Percentiles rank a stretch among this genome's conserved stretches.
Conservation (phyloP, 2,113 vertebrate species). For the Erythrolamprus reginae region DNA sequence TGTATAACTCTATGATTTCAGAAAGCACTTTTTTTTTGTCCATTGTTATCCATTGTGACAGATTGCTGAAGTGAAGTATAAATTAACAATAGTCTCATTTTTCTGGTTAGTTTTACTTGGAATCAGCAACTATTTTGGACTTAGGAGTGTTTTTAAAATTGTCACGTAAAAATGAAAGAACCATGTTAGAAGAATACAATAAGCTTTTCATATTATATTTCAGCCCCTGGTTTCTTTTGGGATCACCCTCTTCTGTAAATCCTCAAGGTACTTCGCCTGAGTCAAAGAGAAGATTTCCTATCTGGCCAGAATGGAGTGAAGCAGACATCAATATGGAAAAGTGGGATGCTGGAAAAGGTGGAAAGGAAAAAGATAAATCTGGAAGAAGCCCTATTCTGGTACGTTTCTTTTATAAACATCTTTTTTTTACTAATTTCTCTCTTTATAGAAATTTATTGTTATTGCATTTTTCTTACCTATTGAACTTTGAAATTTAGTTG, state of each 20-base stretch:
- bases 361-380: slow-evolving; percentile 76
- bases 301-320: slow-evolving; percentile 94
- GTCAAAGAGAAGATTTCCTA: slow-evolving; percentile 60
- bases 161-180: background rate
- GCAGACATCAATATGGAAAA: slow-evolving; percentile 83
- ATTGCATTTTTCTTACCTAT: background rate
- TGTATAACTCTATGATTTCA: background rate
- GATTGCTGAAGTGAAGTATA: background rate
- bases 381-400: slow-evolving; percentile 68
- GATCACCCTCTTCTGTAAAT: slow-evolving; percentile 28
- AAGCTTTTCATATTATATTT: slow-evolving; percentile 21
- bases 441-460: background rate
- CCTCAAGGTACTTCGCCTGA: slow-evolving; percentile 42
- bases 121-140: background rate
- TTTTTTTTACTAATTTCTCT: background rate
- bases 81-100: background rate
- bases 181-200: background rate
- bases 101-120: background rate
- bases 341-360: slow-evolving; percentile 78
- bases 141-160: background rate
- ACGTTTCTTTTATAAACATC: slow-evolving; percentile 51
- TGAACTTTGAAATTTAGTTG: background rate
- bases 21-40: background rate
- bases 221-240: slow-evolving; percentile 43
- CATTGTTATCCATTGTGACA: background rate